phyloP scores from a whole-genome alignment of 2,888 invertebrate genomes.

The Silvanus unidentatus region DNA sequence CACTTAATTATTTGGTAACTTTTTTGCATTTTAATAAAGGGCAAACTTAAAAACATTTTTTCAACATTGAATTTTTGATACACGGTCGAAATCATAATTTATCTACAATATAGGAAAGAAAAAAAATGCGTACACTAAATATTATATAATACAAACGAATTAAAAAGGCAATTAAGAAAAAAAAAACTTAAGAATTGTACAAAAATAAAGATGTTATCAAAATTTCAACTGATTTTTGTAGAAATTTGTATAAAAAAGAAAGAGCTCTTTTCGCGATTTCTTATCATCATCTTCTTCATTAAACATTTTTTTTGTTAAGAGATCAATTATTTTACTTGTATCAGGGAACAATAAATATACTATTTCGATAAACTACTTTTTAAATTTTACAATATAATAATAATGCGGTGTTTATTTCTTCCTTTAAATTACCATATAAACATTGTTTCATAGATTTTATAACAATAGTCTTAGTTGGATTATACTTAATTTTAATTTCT shows the following conservation, averaged over 20 bases:
- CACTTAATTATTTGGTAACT: slow-evolving; percentile 40
- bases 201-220: no score
- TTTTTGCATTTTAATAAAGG: slow-evolving; percentile 39
- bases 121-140: not conserved
- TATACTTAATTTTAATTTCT: slow-evolving; percentile 36
- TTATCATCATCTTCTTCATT: no score
- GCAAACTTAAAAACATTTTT: no score
- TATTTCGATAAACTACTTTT: slow-evolving; percentile 8
- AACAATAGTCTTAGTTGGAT: slow-evolving; percentile 41
- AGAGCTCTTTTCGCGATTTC: no score
- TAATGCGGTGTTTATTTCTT: no score
- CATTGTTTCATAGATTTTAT: slow-evolving; percentile 27
- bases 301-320: slow-evolving; percentile 4
- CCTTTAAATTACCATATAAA: slow-evolving; percentile 21
- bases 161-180: slow-evolving; percentile 20
- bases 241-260: no score
- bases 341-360: slow-evolving; percentile 4
- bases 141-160: not conserved
- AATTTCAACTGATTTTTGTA: no score
- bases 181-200: not conserved
- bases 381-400: slow-evolving; percentile 5
- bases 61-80: no score
- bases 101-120: no score
- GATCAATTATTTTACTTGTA: slow-evolving; percentile 3
- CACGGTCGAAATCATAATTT: no score